phyloP scores from a whole-genome alignment of 2,888 invertebrate genomes.

The Muschampia plurimacula region DNA sequence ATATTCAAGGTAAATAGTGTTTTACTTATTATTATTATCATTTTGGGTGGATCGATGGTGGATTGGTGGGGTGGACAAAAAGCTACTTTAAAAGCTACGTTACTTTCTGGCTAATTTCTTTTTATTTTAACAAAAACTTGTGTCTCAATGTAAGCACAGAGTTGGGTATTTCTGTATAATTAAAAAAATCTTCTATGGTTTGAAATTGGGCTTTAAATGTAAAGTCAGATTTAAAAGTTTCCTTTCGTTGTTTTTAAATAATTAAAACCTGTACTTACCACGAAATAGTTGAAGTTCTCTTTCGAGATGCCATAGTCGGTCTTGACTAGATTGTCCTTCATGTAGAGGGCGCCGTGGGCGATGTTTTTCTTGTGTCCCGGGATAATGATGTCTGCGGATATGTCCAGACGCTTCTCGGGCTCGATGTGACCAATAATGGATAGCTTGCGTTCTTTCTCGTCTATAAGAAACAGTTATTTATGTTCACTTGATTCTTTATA shows the following conservation, averaged over 20 bases:
- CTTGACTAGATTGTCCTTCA: conserved; percentile 88
- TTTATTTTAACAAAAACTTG: too few species aligned
- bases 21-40: too few species aligned
- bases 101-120: too few species aligned
- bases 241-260: too few species aligned
- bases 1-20: too few species aligned
- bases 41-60: too few species aligned
- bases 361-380: conserved; percentile 86
- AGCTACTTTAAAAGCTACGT: too few species aligned
- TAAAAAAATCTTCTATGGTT: too few species aligned
- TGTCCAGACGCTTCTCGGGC: conserved; percentile 86
- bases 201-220: too few species aligned
- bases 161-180: too few species aligned
- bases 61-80: too few species aligned
- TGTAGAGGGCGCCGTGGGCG: conserved; percentile 83
- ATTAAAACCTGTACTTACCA: conserved; percentile 63
- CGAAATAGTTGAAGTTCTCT: conserved; percentile 85
- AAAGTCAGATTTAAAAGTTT: background rate
- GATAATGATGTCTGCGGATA: conserved; percentile 83
- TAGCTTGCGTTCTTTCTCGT: conserved; percentile 81
- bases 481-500: background rate
- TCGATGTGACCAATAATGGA: conserved; percentile 84
- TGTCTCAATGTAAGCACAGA: too few species aligned
- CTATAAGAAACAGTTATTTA: conserved; percentile 49
- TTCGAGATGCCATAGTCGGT: conserved; percentile 86